Base-by-base conservation (phyloP, 2,113 vertebrate genomes). In the Menura novaehollandiae region DNA sequence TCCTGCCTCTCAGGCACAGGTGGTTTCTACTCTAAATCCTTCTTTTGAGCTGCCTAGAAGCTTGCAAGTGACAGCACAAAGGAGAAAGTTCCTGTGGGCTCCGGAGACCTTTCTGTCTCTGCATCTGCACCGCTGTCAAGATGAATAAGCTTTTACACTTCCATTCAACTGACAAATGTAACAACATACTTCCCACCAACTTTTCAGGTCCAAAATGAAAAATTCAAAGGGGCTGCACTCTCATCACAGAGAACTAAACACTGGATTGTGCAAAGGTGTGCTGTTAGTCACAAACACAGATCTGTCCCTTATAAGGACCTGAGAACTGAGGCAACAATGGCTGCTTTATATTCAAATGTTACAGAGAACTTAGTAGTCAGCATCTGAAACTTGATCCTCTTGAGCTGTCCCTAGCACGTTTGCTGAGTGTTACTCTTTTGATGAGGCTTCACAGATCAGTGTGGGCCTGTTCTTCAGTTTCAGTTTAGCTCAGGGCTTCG, bases 71-170 rank as follows among this genome's bases (percentile, higher is more conserved):
- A 73, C 49, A 76, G 60, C 46, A 88, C 49, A 87, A 85, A 91
- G 37, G 18, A 89, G 21, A 63, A 85, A 8, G 47, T 59, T 93
- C 83, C 53, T 66, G 28, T 82, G 55, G 49, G 71, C 71, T 92
- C 67, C 20, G 18, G 55, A 83, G 68, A 55, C 64, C 28, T 67
- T 75, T 90, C 71, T 80, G 67, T 82, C 53, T 59, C 58, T 14
- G 11, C 26, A 33, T 60, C 63, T 67, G 24, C 64, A 26, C 30
- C 0, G 0, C 72, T 80, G 68, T 89, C 80, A 84, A 86, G 59
- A 67, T 59, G 55, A 86, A 93, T 92, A 91, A 86, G 43, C 27
- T 89, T 62, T 92, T 92, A 63, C 21, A 24, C 46, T 93, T 95
- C 56, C 41, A 28, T 77, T 87, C 39, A 89, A 20, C 76, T 93